Conservation (phyloP, 1,140 invertebrate species). For the Theocolax elegans region DNA sequence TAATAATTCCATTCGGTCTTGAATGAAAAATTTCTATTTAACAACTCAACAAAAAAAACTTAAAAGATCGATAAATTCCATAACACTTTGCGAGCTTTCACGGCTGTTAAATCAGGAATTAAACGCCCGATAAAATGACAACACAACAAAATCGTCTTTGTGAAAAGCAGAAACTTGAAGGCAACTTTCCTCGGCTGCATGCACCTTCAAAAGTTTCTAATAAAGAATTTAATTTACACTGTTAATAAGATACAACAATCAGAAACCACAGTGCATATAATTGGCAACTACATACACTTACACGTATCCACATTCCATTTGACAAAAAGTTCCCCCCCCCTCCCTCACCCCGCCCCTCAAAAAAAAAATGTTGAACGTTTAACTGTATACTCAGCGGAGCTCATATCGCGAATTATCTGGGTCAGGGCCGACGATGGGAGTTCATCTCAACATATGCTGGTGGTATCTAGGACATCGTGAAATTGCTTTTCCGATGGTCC, state of each 20-base stretch:
- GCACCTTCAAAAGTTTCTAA: constrained; percentile 15
- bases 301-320: too few relatives aligned
- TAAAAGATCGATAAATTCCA: too few relatives aligned
- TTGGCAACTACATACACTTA: too few relatives aligned
- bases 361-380: too few relatives aligned
- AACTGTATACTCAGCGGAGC: constrained; percentile 34
- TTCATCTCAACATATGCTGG: neutral
- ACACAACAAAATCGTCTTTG: neutral
- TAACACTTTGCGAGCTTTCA: neutral
- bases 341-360: too few relatives aligned
- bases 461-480: constrained; percentile 31
- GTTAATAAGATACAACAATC: too few relatives aligned
- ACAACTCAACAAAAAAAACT: too few relatives aligned
- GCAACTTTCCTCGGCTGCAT: neutral
- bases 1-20: too few relatives aligned
- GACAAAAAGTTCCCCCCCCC: too few relatives aligned
- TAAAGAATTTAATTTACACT: constrained; percentile 10
- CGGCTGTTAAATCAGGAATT: neutral
- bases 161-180: neutral
- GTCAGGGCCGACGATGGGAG: constrained; percentile 62
- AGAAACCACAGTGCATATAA: neutral
- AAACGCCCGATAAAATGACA: neutral
- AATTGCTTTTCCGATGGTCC: constrained; percentile 28
- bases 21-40: too few relatives aligned
- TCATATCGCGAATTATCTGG: constrained; percentile 58